These are phyloP conservation scores for Hypocryptadius cinnamomeus DNA, from an alignment of 2,113 vertebrate genomes.

Conservation along the genomic window DNA sequence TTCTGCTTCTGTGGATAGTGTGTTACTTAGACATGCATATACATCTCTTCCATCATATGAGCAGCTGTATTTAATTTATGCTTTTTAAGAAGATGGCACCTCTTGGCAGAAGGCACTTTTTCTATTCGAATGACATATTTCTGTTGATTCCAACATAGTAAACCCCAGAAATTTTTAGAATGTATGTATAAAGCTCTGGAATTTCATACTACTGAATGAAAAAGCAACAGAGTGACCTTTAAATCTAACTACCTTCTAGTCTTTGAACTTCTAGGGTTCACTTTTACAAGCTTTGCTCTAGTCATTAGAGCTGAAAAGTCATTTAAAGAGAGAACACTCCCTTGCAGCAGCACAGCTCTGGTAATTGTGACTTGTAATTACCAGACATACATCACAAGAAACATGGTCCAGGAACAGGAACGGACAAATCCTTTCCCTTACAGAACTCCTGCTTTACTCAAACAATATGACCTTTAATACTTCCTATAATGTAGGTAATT, in stretches of 20 bases:
- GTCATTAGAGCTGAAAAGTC: not conserved
- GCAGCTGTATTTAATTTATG: not conserved
- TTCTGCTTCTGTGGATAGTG: not conserved
- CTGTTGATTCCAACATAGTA: not conserved
- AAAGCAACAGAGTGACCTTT: not conserved
- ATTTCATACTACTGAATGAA: not conserved
- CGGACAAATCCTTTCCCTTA: not conserved
- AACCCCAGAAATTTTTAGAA: not conserved
- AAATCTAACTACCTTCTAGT: not conserved
- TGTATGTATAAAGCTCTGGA: not conserved
- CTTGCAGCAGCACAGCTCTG: not conserved
- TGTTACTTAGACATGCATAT: not conserved
- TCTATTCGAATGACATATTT: not conserved
- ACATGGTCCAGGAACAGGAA: not conserved
- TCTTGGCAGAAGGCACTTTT: not conserved
- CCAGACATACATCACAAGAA: not conserved
- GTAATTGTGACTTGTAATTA: not conserved
- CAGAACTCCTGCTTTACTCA: not conserved
- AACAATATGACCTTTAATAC: not conserved
- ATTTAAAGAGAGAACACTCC: not conserved
- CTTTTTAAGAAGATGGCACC: not conserved
- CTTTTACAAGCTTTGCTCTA: not conserved
- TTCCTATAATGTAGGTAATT: not conserved
- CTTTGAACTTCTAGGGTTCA: not conserved
- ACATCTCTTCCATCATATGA: not conserved